Evolutionary conservation across 2,113 vertebrate genomes (phyloP).

Genomic region (Tyto alba): DNA sequence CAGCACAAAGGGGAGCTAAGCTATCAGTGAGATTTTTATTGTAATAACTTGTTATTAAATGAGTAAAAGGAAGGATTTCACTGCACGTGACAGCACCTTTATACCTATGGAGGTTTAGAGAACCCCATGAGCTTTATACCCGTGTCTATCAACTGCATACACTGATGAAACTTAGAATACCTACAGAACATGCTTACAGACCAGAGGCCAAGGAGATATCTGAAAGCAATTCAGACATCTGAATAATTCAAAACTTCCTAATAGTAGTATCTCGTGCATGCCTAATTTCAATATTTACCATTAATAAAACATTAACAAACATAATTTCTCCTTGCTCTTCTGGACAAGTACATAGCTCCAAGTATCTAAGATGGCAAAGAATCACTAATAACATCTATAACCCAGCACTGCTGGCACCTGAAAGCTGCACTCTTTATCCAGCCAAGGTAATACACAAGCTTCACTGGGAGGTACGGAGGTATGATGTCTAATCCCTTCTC

Average conservation of each 20-base stretch:
- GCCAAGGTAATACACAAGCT: not conserved
- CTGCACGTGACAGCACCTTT: not conserved
- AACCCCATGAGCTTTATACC: not conserved
- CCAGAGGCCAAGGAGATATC: not conserved
- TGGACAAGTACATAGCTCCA: not conserved
- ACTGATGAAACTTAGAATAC: not conserved
- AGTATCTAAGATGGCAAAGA: not conserved
- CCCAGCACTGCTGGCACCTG: not conserved
- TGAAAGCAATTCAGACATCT: not conserved
- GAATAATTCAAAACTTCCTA: not conserved
- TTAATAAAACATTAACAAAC: constrained; percentile 11
- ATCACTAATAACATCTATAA: not conserved
- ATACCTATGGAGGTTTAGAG: not conserved
- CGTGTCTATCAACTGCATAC: not conserved
- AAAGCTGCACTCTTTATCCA: not conserved
- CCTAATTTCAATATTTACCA: not conserved
- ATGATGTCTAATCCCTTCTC: not conserved
- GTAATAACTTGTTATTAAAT: not conserved
- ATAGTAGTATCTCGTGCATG: not conserved
- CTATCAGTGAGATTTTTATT: not conserved
- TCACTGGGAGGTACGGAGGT: not conserved
- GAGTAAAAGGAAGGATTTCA: not conserved
- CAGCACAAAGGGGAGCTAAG: not conserved
- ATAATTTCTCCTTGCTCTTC: not conserved
- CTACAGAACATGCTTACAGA: not conserved